Conservation (phyloP, 2,113 vertebrate genomes). For the Numida meleagris region DNA sequence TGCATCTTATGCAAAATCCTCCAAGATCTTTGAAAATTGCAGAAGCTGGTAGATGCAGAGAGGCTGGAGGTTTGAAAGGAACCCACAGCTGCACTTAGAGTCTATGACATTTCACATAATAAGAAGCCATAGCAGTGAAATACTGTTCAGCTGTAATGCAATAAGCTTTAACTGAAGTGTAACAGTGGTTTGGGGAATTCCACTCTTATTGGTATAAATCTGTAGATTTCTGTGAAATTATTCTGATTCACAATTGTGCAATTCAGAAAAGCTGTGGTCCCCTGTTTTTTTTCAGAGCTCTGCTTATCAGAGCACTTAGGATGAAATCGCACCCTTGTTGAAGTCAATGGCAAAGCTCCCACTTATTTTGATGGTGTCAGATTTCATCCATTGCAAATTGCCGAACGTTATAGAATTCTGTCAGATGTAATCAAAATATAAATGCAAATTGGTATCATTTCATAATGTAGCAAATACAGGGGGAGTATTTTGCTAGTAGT, state of each 20-base stretch:
- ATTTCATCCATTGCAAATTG: conserved; percentile 7
- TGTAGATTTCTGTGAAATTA: neutral
- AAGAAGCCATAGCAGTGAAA: neutral
- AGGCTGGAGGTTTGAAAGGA: neutral
- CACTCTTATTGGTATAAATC: neutral
- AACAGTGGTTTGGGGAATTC: neutral
- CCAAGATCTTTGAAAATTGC: neutral
- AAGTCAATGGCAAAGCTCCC: neutral
- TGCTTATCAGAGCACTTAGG: neutral
- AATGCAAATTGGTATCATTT: conserved; percentile 51
- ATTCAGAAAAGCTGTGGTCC: neutral
- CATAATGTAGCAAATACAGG: conserved; percentile 39
- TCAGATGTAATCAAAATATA: conserved; percentile 65
- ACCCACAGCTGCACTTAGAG: neutral
- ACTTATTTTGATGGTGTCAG: conserved; percentile 29
- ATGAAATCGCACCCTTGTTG: neutral
- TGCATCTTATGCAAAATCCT: neutral
- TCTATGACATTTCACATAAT: neutral
- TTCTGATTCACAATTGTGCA: neutral
- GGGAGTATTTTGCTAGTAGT: conserved; percentile 38
- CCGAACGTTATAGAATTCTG: neutral
- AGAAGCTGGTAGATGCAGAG: neutral
- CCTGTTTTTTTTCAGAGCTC: neutral
- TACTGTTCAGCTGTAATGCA: neutral
- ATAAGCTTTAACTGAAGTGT: neutral